Conservation (phyloP, 1,140 invertebrate species). For the Drosophila equinoxialis region DNA sequence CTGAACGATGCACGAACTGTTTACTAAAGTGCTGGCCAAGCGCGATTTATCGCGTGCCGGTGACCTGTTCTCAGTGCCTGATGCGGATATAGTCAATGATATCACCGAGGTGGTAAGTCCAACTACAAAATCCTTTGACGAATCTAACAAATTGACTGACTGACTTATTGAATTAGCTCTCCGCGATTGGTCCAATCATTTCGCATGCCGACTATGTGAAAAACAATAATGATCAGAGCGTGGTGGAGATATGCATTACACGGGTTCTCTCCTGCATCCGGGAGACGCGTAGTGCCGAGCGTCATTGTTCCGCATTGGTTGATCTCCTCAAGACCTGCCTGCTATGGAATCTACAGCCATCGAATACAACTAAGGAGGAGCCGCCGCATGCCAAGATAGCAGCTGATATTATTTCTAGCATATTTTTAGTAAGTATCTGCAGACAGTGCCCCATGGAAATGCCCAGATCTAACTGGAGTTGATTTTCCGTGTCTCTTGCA, state of each 20-base stretch:
- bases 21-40: conserved; percentile 92
- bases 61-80: conserved; percentile 94
- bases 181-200: conserved; percentile 91
- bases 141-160: too few relatives aligned
- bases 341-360: conserved; percentile 92
- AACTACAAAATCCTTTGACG: neutral
- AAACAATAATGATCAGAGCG: conserved; percentile 95
- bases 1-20: conserved; percentile 91
- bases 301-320: conserved; percentile 92
- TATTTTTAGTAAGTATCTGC: conserved; percentile 90
- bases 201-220: conserved; percentile 91
- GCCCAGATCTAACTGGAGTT: neutral
- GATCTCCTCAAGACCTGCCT: conserved; percentile 93
- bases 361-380: conserved; percentile 90
- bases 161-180: conserved; percentile 83
- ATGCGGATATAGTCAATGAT: conserved; percentile 93
- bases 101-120: conserved; percentile 90
- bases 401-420: conserved; percentile 95
- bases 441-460: neutral
- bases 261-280: conserved; percentile 94
- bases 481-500: conserved; percentile 10
- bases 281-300: conserved; percentile 93
- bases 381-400: conserved; percentile 98
- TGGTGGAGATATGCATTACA: conserved; percentile 96
- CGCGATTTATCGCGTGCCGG: conserved; percentile 95